Evolutionary conservation across 2,888 invertebrate genomes (phyloP).

Genomic region (Dioctria linearis): DNA sequence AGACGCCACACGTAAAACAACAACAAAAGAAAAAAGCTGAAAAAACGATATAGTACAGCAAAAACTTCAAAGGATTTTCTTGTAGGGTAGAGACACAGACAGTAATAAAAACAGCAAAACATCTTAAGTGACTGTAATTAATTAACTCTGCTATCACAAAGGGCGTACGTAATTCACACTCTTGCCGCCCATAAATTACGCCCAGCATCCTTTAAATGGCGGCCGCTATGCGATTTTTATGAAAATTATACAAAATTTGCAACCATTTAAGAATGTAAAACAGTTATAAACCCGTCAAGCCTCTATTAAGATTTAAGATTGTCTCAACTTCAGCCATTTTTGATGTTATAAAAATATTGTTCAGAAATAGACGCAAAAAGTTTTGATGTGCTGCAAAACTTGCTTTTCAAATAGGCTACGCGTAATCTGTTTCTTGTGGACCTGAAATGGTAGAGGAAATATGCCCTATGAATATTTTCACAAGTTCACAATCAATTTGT

Average conservation of each 20-base stretch:
- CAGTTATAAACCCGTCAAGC: slow-evolving; percentile 26
- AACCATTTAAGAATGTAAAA: slow-evolving; percentile 6
- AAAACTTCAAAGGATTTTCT: slow-evolving; percentile 39
- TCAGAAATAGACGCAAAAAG: no score
- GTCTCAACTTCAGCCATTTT: no score
- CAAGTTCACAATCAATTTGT: no score
- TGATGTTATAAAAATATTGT: no score
- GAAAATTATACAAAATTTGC: slow-evolving; percentile 47
- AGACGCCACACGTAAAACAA: slow-evolving; percentile 25
- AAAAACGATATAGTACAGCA: not conserved
- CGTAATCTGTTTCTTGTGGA: no score
- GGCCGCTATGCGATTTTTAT: slow-evolving; percentile 13
- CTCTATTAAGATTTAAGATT: not conserved
- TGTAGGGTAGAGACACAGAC: slow-evolving; percentile 6
- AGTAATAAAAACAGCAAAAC: slow-evolving; percentile 4
- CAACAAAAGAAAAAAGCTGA: not conserved
- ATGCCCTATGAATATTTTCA: no score
- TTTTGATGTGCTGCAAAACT: no score
- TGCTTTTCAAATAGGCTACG: no score
- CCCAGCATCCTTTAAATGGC: not conserved
- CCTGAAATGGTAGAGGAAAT: no score
- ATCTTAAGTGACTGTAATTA: slow-evolving; percentile 55
- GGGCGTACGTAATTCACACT: slow-evolving; percentile 54
- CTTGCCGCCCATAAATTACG: slow-evolving; percentile 54
- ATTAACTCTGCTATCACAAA: slow-evolving; percentile 55